phyloP scores from a whole-genome alignment of 1,140 invertebrate species.

The Leptoteleia sp. region DNA sequence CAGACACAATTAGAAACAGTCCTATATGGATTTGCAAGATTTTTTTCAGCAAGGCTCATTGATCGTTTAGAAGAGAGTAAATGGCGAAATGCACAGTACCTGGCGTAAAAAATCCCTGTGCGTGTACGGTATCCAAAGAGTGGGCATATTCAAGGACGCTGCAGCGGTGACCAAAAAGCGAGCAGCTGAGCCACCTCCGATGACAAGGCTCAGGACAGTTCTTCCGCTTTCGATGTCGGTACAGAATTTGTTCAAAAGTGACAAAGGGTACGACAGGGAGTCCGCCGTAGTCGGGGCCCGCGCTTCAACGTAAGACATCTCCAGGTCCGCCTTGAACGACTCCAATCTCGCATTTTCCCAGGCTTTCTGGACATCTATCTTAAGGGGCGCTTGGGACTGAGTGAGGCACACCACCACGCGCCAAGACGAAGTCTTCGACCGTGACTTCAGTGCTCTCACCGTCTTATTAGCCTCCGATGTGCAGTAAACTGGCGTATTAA shows the following conservation, averaged over 20 bases:
- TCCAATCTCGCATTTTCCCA: slow-evolving; percentile 78
- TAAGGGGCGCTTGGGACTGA: slow-evolving; percentile 74
- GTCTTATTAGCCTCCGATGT: slow-evolving; percentile 58
- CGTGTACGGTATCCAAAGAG: slow-evolving; percentile 77
- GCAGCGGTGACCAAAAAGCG: slow-evolving; percentile 78
- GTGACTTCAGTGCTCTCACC: slow-evolving; percentile 49
- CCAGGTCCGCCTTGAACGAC: slow-evolving; percentile 74
- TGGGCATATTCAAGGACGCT: slow-evolving; percentile 75
- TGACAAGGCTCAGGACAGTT: slow-evolving; percentile 75
- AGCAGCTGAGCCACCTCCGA: slow-evolving; percentile 77
- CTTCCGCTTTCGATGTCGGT: slow-evolving; percentile 74
- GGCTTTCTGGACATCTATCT: slow-evolving; percentile 75
- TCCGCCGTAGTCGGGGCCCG: slow-evolving; percentile 66
- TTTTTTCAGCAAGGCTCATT: too few species aligned
- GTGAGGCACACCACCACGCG: slow-evolving; percentile 75
- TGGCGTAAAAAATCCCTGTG: slow-evolving; percentile 78
- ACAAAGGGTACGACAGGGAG: slow-evolving; percentile 74
- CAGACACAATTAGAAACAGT: too few species aligned
- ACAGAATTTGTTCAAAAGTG: slow-evolving; percentile 77
- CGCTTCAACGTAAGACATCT: slow-evolving; percentile 77
- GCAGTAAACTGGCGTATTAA: slow-evolving; percentile 48
- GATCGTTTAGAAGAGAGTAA: too few species aligned
- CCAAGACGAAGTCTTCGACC: slow-evolving; percentile 69
- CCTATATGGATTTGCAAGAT: too few species aligned
- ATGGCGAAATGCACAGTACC: too few species aligned